Evolutionary conservation across 1,140 invertebrate species (phyloP).

Genomic region (Calycopis cecrops): DNA sequence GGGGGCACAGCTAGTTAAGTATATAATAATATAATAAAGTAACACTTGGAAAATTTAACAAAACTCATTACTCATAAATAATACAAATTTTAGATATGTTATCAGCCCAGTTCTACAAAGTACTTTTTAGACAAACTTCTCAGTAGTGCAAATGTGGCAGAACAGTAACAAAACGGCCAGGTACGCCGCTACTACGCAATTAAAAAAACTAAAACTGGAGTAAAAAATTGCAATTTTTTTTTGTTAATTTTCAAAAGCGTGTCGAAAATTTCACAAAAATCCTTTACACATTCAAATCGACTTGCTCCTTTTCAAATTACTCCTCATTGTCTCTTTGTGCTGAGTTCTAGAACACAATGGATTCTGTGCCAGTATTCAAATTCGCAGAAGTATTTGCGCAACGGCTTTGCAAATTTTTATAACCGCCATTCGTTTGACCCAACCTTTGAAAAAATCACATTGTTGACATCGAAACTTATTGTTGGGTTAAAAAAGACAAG

Average conservation of each 20-base stretch:
- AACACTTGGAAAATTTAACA: too few relatives aligned
- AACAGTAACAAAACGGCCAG: background rate
- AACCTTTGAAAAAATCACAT: conserved; percentile 13
- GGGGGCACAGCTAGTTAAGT: too few relatives aligned
- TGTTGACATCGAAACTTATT: conserved; percentile 12
- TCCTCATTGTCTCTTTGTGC: conserved; percentile 39
- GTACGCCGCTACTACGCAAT: conserved; percentile 40
- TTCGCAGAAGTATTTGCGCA: conserved; percentile 59
- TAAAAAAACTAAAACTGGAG: background rate
- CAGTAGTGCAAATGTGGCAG: background rate
- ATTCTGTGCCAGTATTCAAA: conserved; percentile 53
- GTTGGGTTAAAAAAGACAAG: conserved; percentile 3
- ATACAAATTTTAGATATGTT: too few relatives aligned
- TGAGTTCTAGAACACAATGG: conserved; percentile 45
- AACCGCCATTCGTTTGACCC: conserved; percentile 4
- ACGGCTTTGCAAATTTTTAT: conserved; percentile 30
- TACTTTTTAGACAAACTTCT: conserved; percentile 1
- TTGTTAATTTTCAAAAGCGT: conserved; percentile 40
- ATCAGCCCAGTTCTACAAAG: too few relatives aligned
- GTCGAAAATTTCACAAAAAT: conserved; percentile 30
- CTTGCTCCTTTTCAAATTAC: conserved; percentile 49
- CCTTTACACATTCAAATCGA: conserved; percentile 36
- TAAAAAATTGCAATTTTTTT: conserved; percentile 44
- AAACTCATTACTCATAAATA: too few relatives aligned
- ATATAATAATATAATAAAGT: too few relatives aligned